phyloP scores from a whole-genome alignment of 2,888 invertebrate species.

The Cephonodes hylas region DNA sequence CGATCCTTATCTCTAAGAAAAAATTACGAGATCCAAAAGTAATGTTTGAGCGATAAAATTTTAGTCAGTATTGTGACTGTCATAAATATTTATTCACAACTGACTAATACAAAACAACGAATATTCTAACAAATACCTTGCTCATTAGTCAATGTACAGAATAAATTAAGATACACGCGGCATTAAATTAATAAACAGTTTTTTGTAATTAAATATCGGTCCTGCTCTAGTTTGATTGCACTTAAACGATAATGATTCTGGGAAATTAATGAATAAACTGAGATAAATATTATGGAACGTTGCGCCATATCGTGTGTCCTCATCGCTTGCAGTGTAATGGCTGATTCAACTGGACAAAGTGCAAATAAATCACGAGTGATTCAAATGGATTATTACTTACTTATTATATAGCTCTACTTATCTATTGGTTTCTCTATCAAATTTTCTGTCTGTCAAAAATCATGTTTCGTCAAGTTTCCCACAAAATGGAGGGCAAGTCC shows the following conservation, averaged over 20 bases:
- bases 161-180: no score
- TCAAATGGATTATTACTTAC: background rate
- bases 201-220: background rate
- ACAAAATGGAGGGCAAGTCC: no score
- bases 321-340: background rate
- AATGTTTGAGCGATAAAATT: no score
- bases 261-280: background rate
- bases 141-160: no score
- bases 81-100: no score
- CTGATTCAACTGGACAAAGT: background rate
- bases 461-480: no score
- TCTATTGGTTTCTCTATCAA: background rate
- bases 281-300: background rate
- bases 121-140: no score
- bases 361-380: background rate
- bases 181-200: background rate
- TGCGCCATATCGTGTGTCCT: background rate
- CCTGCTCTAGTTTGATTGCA: background rate
- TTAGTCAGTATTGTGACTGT: no score
- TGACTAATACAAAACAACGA: no score
- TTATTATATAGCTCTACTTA: background rate
- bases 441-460: no score
- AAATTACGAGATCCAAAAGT: no score
- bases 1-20: no score
- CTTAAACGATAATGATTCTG: background rate